Conservation (phyloP, 2,888 invertebrate genomes). For the Atherix ibis region DNA sequence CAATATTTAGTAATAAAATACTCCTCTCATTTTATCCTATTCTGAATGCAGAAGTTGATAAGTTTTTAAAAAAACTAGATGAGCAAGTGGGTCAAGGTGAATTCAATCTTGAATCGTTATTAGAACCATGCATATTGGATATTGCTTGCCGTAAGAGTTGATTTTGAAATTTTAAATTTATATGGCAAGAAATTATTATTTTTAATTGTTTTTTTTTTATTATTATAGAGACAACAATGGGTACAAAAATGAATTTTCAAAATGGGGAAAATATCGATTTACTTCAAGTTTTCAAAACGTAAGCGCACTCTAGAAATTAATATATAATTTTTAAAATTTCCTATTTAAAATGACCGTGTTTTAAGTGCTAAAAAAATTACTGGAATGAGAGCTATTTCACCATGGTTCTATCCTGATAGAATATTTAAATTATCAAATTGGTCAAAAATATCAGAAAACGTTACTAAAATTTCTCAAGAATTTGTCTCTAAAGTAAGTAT, state of each 20-base stretch:
- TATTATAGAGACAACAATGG: background rate
- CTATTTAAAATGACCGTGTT: no score
- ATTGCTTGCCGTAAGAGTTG: background rate
- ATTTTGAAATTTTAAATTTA: no score
- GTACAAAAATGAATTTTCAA: background rate
- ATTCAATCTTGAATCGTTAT: background rate
- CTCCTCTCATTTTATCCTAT: background rate
- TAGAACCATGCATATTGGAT: background rate
- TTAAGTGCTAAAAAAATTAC: background rate
- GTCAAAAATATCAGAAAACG: no score
- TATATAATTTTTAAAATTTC: no score
- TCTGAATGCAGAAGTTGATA: background rate
- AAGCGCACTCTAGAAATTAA: no score
- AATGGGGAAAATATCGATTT: background rate
- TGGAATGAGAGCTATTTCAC: background rate
- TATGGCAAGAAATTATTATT: no score
- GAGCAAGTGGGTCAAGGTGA: background rate
- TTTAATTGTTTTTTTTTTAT: no score
- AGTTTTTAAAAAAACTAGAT: background rate
- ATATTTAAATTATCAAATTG: no score
- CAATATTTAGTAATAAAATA: background rate
- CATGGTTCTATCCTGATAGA: no score
- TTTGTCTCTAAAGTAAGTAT: no score
- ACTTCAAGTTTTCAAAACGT: background rate
- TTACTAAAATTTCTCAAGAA: no score